phyloP scores from a whole-genome alignment of 2,113 vertebrate species.

The Hystrix cristata region DNA sequence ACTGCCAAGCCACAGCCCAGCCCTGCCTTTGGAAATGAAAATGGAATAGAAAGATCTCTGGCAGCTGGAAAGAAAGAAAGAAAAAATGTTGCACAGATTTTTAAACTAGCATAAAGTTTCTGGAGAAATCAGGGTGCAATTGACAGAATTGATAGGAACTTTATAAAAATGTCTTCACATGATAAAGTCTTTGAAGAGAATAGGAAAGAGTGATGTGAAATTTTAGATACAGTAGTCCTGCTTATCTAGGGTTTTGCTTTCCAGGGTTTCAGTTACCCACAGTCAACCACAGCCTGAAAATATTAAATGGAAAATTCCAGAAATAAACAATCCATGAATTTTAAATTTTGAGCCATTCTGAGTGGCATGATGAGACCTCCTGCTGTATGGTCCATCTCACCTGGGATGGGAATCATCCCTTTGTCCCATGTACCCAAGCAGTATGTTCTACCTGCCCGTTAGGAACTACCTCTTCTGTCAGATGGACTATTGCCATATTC shows the following conservation, averaged over 20 bases:
- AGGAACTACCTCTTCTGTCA: neutral
- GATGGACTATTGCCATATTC: neutral
- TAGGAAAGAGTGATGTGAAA: neutral
- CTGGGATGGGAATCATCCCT: neutral
- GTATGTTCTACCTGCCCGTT: too few relatives aligned
- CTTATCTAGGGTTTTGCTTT: conserved; percentile 33
- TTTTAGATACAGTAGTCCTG: neutral
- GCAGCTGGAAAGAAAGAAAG: conserved; percentile 29
- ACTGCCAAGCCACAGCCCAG: conserved; percentile 79
- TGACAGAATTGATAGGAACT: neutral
- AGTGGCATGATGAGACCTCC: neutral
- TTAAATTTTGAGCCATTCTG: neutral
- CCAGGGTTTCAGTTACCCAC: conserved; percentile 35
- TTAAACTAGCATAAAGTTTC: conserved; percentile 17
- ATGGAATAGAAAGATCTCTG: conserved; percentile 47
- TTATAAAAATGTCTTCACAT: neutral
- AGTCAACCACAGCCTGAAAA: conserved; percentile 10
- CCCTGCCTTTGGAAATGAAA: conserved; percentile 78
- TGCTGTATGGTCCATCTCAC: neutral
- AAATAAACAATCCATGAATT: conserved; percentile 1
- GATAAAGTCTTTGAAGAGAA: neutral
- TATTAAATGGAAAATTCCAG: conserved; percentile 60
- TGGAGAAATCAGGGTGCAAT: conserved; percentile 28
- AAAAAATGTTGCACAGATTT: neutral
- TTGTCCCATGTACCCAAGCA: neutral